Percentiles rank a stretch among this genome's conserved stretches.
Conservation (phyloP, 2,888 invertebrate genomes). For the Harmothoe impar region DNA sequence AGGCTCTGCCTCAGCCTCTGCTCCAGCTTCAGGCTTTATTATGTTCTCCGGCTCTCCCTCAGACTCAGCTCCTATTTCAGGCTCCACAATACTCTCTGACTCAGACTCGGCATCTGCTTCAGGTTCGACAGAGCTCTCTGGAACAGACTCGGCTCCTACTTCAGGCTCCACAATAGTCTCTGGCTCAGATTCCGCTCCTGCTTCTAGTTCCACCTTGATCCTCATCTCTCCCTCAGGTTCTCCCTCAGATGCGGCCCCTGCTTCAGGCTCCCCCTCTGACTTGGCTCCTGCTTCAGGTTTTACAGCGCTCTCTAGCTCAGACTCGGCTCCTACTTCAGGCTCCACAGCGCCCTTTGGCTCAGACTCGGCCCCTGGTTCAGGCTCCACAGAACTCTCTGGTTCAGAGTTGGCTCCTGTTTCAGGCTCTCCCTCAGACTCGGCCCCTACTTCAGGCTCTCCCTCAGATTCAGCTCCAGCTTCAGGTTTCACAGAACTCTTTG, state of each 20-base stretch:
- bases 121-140: no score
- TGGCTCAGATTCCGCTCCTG: not conserved
- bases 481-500: no score
- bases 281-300: no score
- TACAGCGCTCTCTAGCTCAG: no score
- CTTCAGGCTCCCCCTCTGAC: no score
- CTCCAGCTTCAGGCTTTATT: not conserved
- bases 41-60: not conserved
- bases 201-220: not conserved
- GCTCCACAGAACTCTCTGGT: not conserved
- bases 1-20: not conserved
- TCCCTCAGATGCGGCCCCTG: no score
- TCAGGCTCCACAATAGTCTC: no score
- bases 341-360: not conserved
- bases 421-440: constrained; percentile 10
- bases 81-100: not conserved
- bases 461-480: constrained; percentile 13
- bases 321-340: no score
- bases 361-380: not conserved
- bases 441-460: not conserved
- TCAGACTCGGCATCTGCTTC: not conserved
- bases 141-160: no score
- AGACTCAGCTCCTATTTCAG: not conserved
- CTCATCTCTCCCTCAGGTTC: not conserved
- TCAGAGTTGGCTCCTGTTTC: constrained; percentile 6